Conservation (phyloP, 2,113 vertebrate genomes). For the Brachypodius melanocephalos region DNA sequence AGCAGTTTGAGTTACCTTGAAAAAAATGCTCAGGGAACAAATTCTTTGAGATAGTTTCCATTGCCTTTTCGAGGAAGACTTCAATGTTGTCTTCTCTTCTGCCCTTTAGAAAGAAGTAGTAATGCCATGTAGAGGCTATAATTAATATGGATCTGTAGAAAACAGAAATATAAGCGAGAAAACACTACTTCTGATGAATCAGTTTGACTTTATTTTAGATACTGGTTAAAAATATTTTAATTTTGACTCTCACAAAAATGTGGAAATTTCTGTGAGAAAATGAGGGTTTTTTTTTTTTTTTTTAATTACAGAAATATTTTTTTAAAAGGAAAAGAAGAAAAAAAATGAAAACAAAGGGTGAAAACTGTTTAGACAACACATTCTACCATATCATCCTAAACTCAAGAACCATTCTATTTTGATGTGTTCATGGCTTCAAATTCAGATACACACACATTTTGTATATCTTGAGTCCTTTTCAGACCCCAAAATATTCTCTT, state of each 20-base stretch:
- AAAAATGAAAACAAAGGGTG: accelerated
- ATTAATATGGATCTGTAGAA: background rate
- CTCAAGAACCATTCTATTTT: background rate
- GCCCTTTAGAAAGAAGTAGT: background rate
- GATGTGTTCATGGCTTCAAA: background rate
- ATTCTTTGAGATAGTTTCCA: background rate
- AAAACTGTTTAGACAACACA: background rate
- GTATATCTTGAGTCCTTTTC: background rate
- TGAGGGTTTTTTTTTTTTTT: too few relatives aligned
- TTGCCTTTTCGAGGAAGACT: background rate
- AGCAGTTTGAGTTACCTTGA: background rate
- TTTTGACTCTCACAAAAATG: background rate
- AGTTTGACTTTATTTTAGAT: background rate
- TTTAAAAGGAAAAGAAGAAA: accelerated
- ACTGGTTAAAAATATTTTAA: background rate
- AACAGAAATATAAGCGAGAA: background rate
- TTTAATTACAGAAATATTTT: background rate
- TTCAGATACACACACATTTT: background rate
- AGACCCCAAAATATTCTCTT: background rate
- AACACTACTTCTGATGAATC: background rate
- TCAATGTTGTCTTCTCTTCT: background rate
- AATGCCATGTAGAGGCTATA: background rate
- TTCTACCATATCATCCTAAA: background rate
- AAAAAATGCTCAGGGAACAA: background rate
- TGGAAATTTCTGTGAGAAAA: background rate